These are phyloP conservation scores for Molanna angustata DNA, from an alignment of 2,888 invertebrate genomes.

Conservation along the genomic window DNA sequence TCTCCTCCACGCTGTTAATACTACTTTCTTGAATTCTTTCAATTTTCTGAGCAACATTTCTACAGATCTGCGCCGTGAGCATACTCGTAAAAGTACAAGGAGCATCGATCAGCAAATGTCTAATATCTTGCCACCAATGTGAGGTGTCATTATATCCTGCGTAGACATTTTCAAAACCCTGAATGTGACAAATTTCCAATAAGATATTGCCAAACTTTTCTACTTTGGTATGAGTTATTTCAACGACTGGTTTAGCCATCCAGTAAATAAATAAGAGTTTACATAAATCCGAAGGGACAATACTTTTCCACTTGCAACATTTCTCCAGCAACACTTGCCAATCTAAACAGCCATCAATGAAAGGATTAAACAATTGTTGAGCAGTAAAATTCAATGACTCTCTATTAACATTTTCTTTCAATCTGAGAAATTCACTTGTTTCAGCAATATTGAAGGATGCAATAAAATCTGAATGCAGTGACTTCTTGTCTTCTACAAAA, in stretches of 20 bases:
- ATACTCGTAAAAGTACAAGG: conserved; percentile 74
- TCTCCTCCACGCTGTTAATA: conserved; percentile 54
- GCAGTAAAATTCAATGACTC: conserved; percentile 41
- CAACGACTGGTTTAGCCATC: conserved; percentile 61
- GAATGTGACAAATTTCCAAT: conserved; percentile 61
- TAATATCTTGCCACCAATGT: conserved; percentile 78
- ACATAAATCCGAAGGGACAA: conserved; percentile 61
- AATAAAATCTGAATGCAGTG: conserved; percentile 55
- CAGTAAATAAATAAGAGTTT: conserved; percentile 69
- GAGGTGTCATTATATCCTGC: conserved; percentile 70
- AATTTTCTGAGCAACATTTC: conserved; percentile 63
- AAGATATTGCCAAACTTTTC: conserved; percentile 65
- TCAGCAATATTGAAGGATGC: conserved; percentile 53
- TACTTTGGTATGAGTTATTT: conserved; percentile 58
- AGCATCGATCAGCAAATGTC: conserved; percentile 70
- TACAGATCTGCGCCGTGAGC: conserved; percentile 79
- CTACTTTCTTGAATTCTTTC: conserved; percentile 44
- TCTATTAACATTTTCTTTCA: conserved; percentile 41
- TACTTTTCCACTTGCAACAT: conserved; percentile 14
- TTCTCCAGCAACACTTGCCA: conserved; percentile 20
- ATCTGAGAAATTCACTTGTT: conserved; percentile 38
- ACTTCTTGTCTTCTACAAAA: conserved; percentile 53
- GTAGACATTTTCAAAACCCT: conserved; percentile 56
- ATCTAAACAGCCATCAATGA: conserved; percentile 34
- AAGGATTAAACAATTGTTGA: conserved; percentile 40